Conservation (phyloP, 2,113 vertebrate species). For the Sula dactylatra region DNA sequence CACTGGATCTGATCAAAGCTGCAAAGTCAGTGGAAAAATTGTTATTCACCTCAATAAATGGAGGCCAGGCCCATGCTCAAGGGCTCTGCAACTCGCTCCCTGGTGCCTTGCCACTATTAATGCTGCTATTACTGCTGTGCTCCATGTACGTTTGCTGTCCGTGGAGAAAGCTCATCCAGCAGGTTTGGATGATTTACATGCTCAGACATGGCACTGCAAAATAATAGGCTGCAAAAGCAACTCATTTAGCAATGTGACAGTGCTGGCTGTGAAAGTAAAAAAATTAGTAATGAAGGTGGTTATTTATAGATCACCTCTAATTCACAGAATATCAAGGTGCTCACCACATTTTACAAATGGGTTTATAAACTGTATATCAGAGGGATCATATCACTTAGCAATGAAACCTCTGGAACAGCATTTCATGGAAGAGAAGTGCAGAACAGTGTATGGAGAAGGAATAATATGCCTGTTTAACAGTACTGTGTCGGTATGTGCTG, state of each 20-base stretch:
- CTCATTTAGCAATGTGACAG: not conserved
- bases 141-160: not conserved
- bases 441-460: not conserved
- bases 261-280: not conserved
- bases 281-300: not conserved
- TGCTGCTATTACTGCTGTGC: not conserved
- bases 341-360: not conserved
- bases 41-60: not conserved
- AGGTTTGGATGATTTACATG: not conserved
- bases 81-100: not conserved
- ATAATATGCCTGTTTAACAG: not conserved
- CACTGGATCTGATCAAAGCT: not conserved
- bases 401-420: not conserved
- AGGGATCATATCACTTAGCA: not conserved
- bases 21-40: not conserved
- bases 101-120: not conserved
- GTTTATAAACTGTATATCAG: not conserved
- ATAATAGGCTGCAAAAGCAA: not conserved
- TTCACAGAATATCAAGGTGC: not conserved
- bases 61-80: not conserved
- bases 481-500: accelerated
- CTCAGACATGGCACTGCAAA: not conserved
- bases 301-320: not conserved
- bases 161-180: not conserved
- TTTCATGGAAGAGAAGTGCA: not conserved